Base-by-base conservation (phyloP, 2,888 invertebrate genomes). In the Atherix ibis region DNA sequence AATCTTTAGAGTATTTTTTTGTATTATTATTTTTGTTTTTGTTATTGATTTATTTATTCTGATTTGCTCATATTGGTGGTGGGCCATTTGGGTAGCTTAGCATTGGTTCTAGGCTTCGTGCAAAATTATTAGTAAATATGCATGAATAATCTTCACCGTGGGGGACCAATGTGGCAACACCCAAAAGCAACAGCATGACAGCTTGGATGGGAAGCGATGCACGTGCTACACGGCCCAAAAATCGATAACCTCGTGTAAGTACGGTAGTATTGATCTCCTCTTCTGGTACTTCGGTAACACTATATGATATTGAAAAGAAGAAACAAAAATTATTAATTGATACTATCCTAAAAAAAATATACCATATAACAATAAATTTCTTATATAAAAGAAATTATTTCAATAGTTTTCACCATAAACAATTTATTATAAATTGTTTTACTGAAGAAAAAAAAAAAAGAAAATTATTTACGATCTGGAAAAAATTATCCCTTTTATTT, bases 121-220 rank as follows among this genome's bases (percentile, higher is more conserved):
- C 78, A 49, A 87, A 74, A 47, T 78, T 78, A 62, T 85, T 87
- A 46, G 81, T 73, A 54, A 91, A 72, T 61, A 81, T 79, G 58
- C 89, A 84, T 42, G 76, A 75, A 59, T 80, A 83, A 53, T 85
- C 85, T 50, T 80, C 78, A 62, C 84, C 83, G 43, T 81, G 75
- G 60, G 83, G 78, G 34, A 95, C 83, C 48, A 97, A 68, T 34
- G 91, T 83, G 33, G 94, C 92, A 39, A 89, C 83, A 38, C 94
- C 92, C 51, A 97, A 71, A 49, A 97, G 71, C 40, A 95, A 69
- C 48, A 95, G 71, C 67, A 97, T 81, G 50, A 97, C 66, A 41
- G 91, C 88, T 66, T 97, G 92, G 57, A 97, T 83, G 34, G 94
- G 94, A 45, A 94, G 69, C 15, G 92, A 88, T 35, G 89, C 84